Evolutionary conservation across 2,797 vertebrate species (phyloP).

Genomic region (Tamandua tetradactyla): DNA sequence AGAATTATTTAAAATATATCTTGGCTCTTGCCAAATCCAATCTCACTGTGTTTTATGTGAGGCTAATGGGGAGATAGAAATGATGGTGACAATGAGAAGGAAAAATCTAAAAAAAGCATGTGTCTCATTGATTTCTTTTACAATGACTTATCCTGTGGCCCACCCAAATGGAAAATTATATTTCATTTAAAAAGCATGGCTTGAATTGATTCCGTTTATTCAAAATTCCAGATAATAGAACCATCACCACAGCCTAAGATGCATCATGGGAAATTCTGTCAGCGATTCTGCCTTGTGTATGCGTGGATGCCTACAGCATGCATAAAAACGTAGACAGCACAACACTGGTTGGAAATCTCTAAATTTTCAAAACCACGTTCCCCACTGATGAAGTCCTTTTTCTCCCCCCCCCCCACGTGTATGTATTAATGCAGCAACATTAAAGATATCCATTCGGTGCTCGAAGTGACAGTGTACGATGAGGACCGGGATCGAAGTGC

Average conservation of each 20-base stretch:
- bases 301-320: constrained; percentile 43
- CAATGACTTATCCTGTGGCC: not conserved
- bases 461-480: constrained; percentile 98
- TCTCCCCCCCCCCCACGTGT: too few relatives aligned
- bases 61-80: not conserved
- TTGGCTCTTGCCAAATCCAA: constrained; percentile 16
- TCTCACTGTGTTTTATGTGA: not conserved
- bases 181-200: constrained; percentile 67
- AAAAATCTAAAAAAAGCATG: not conserved
- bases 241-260: not conserved
- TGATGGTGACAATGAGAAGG: not conserved
- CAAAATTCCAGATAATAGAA: not conserved
- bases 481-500: constrained; percentile 97
- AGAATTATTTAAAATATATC: not conserved
- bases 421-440: constrained; percentile 90
- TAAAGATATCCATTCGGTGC: constrained; percentile 98
- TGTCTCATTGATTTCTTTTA: not conserved
- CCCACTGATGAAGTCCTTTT: constrained; percentile 67
- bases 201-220: constrained; percentile 30
- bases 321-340: not conserved
- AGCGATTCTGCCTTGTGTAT: not conserved
- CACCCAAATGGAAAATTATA: constrained; percentile 56
- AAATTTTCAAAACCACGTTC: constrained; percentile 64
- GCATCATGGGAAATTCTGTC: constrained; percentile 73
- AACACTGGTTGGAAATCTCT: constrained; percentile 46